Evolutionary conservation across 2,797 vertebrate genomes (phyloP), one percentile per base, ranked within the genome.

Genomic region (Pseudochirops corinnae): DNA sequence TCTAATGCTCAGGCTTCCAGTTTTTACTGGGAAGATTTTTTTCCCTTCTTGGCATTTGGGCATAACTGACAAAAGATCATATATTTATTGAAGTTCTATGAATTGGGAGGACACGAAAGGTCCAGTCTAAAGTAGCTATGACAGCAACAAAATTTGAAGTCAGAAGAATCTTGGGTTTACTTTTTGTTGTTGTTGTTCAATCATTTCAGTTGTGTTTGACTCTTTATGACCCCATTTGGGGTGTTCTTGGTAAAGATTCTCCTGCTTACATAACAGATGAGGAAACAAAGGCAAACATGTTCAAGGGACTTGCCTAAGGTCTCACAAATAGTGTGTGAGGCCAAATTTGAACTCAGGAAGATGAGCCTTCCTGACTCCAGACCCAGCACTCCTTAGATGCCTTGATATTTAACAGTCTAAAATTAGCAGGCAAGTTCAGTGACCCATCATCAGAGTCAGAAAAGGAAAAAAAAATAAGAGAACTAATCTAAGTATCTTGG

Each of bases 31-130:
- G 52, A 26, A 0, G 10, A 0, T 39, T 57, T 92, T 92, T 56
- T 33, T 57, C 62, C 56, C 55, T 93, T 55, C 95, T 93, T 96
- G 96, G 97, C 96, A 97, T 33, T 94, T 57, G 93, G 93, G 94
- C 93, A 95, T 93, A 96, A 92, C 57, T 95, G 95, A 96, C 96
- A 97, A 97, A 98, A 96, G 91, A 93, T 92, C 95, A 92, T 74
- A 95, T 96, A 96, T 96, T 94, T 96, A 97, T 4, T 94, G 96
- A 95, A 92, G 91, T 94, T 97, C 94, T 52, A 74, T 93, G 95
- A 95, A 55, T 6, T 55, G 14, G 55, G 92, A 97, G 92, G 94
- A 56, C 95, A 50, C 9, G 92, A 95, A 97, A 97, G 91, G 94
- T 92, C 94, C 92, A 87, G 55, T 96, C 26, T 96, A 93, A 94